These are phyloP conservation scores for Brachynemurus nebulosus DNA, from an alignment of 2,888 invertebrate species.

Conservation along the genomic window DNA sequence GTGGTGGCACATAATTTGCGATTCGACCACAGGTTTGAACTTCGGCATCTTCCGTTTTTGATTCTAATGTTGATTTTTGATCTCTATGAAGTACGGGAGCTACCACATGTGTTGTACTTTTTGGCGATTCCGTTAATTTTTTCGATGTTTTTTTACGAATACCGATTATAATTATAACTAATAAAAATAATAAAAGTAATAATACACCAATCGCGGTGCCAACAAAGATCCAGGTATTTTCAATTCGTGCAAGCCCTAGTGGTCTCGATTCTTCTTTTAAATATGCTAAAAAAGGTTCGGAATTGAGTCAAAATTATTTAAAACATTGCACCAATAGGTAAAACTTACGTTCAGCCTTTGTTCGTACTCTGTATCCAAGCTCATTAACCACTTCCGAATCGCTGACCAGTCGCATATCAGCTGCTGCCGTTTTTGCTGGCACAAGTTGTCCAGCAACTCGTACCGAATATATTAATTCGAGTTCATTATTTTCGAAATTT, in stretches of 20 bases:
- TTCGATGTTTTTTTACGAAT: constrained; percentile 23
- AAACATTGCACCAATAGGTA: not conserved
- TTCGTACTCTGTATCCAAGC: constrained; percentile 60
- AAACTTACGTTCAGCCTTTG: constrained; percentile 76
- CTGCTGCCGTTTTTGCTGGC: constrained; percentile 64
- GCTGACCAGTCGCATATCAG: constrained; percentile 68
- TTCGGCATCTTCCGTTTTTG: constrained; percentile 5
- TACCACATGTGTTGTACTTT: not conserved
- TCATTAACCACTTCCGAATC: constrained; percentile 61
- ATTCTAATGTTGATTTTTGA: not conserved
- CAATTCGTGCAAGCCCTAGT: constrained; percentile 37
- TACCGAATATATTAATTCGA: constrained; percentile 66
- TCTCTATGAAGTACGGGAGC: too few relatives aligned
- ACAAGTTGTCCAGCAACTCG: constrained; percentile 67
- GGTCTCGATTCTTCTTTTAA: constrained; percentile 50
- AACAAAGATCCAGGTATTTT: constrained; percentile 48
- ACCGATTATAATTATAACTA: constrained; percentile 36
- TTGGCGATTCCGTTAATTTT: not conserved
- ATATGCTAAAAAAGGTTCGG: constrained; percentile 40
- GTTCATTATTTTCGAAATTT: constrained; percentile 31
- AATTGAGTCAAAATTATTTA: not conserved
- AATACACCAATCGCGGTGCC: constrained; percentile 46
- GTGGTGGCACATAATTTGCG: constrained; percentile 1
- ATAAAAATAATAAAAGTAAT: constrained; percentile 40
- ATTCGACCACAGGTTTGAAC: constrained; percentile 8